phyloP scores from a whole-genome alignment of 2,113 vertebrate species.

The Microcebus tavaratra region DNA sequence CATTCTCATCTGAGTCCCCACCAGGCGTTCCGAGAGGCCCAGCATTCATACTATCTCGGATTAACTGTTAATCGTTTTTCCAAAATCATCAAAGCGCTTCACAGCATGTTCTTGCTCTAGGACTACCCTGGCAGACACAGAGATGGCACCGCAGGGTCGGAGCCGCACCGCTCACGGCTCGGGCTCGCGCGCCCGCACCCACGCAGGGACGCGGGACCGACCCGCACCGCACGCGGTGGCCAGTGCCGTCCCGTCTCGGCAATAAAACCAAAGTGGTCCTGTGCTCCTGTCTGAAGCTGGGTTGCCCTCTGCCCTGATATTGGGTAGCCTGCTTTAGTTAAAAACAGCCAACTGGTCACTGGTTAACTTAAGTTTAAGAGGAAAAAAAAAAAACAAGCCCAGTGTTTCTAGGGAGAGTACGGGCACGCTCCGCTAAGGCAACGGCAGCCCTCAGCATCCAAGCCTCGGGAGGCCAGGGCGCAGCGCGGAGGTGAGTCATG shows the following conservation, averaged over 20 bases:
- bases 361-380: background rate
- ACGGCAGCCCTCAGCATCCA: background rate
- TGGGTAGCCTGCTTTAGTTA: background rate
- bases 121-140: background rate
- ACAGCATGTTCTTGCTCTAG: slow-evolving; percentile 24
- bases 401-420: background rate
- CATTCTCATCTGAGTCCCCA: background rate
- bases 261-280: background rate
- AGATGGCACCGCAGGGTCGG: background rate
- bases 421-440: accelerated
- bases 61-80: slow-evolving; percentile 53
- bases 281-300: background rate
- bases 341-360: background rate
- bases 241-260: background rate
- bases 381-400: background rate
- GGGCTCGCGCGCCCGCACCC: accelerated
- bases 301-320: background rate
- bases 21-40: background rate
- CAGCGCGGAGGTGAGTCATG: accelerated
- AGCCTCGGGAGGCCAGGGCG: background rate
- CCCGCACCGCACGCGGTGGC: accelerated
- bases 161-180: accelerated
- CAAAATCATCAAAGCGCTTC: slow-evolving; percentile 56
- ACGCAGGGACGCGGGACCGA: background rate
- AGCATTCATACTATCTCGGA: slow-evolving; percentile 35